phyloP scores from a whole-genome alignment of 2,113 vertebrate genomes.

The Verasper variegatus region DNA sequence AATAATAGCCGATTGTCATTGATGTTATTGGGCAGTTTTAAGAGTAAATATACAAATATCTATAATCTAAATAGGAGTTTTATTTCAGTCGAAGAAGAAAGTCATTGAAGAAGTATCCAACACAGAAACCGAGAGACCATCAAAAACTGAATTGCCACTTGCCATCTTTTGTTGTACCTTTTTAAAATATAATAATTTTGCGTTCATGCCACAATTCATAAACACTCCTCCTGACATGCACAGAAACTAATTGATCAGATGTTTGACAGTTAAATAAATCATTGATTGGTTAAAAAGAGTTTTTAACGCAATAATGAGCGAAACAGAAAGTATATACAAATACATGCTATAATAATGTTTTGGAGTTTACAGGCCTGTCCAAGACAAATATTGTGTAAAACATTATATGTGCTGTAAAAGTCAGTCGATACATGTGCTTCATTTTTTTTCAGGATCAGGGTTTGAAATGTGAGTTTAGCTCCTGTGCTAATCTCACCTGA shows the following conservation, averaged over 20 bases:
- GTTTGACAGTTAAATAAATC: not conserved
- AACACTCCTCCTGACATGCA: not conserved
- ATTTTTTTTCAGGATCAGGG: not conserved
- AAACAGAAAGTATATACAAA: not conserved
- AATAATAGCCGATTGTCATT: not conserved
- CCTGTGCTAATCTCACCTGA: not conserved
- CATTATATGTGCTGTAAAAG: not conserved
- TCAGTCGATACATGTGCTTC: not conserved
- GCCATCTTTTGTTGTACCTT: not conserved
- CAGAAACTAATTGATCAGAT: not conserved
- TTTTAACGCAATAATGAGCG: conserved; percentile 2
- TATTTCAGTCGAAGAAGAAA: not conserved
- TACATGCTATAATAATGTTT: not conserved
- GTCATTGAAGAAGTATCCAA: too few relatives aligned
- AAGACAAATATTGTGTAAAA: not conserved
- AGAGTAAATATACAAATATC: not conserved
- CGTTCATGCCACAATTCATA: not conserved
- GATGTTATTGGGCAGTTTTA: conserved; percentile 3
- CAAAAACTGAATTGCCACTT: not conserved
- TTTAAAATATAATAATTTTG: not conserved
- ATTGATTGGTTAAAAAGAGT: not conserved
- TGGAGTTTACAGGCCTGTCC: conserved; percentile 5
- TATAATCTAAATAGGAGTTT: not conserved
- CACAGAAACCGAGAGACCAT: not conserved
- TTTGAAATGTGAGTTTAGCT: conserved; percentile 1